Conservation (phyloP, 2,888 invertebrate genomes). For the Lycocerus yunnanus region DNA sequence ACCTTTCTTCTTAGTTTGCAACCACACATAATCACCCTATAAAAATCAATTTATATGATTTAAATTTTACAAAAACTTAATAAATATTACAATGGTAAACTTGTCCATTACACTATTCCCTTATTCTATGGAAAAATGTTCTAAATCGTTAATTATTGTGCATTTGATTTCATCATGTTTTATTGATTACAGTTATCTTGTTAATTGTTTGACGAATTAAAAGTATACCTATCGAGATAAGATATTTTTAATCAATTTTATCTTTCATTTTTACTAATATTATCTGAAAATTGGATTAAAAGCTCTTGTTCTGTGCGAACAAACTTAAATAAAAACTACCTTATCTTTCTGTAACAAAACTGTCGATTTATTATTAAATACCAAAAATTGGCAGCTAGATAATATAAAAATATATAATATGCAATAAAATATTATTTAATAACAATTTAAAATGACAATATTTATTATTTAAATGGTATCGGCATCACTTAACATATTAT, state of each 20-base stretch:
- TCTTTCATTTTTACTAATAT: neutral
- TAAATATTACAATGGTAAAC: neutral
- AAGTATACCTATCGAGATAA: neutral
- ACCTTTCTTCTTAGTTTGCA: conserved; percentile 70
- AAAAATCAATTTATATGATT: conserved; percentile 32
- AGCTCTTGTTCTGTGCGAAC: neutral
- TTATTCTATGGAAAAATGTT: neutral
- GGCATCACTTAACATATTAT: conserved; percentile 15
- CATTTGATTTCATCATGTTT: neutral
- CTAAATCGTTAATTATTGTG: neutral
- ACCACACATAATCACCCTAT: conserved; percentile 90
- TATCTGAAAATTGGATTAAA: neutral
- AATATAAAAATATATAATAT: neutral
- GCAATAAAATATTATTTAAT: neutral
- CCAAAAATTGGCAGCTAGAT: neutral
- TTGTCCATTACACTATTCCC: neutral
- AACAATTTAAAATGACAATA: neutral
- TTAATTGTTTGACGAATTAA: neutral
- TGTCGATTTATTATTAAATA: neutral
- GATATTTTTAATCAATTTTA: neutral
- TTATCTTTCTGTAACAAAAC: neutral
- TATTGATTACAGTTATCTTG: neutral
- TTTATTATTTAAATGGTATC: conserved; percentile 6
- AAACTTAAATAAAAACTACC: neutral
- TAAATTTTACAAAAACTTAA: neutral